Base-by-base conservation (phyloP, 2,888 invertebrate species). In the Rapana venosa region DNA sequence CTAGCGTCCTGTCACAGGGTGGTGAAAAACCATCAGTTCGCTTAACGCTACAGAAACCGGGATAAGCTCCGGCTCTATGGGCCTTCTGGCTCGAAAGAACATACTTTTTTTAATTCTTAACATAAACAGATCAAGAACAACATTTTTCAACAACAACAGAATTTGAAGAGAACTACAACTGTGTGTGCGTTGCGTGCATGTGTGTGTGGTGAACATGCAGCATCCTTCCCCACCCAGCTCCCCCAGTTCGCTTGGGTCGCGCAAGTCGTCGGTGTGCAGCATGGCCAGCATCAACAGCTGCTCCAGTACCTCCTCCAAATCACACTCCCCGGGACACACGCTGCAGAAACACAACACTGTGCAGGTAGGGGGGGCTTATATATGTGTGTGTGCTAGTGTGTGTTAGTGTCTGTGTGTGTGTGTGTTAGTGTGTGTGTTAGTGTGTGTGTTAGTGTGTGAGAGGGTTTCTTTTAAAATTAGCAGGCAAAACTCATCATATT, bases 261-360 rank as follows among this genome's bases (percentile, higher is more conserved):
- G 98, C 94, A 98, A 98, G 97, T 98, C 98, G 93, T 98, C 98
- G 91, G 98, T 98, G 97, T 98, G 98, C 96, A 98, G 98, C 89
- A 98, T 98, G 94, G 98, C 98, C 95, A 98, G 98, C 92, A 93
- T 95, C 88, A 95, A 94, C 90, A 95, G 95, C 92, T 95, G 95
- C 11, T 95, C 95, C 56, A 94, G 94, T 88, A 95, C 97, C 92
- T 97, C 97, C 58, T 94, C 94, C 89, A 95, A 96, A 94, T 95
- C 96, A 35, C 95, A 95, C 92, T 95, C 95, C 86, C 96, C 96
- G 36, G 95, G 95, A 91, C 93, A 94, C 93, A 94, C 94, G 97
- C 95, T 97, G 96, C 97, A 97, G 97, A 97, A 97, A 96, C 97
- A 98, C 96, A 97, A 97, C 74, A 97, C 98, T 22, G 47, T 83